These are phyloP conservation scores for Sebastes schlegelii DNA, from an alignment of 2,113 vertebrate species.

Conservation along the genomic window DNA sequence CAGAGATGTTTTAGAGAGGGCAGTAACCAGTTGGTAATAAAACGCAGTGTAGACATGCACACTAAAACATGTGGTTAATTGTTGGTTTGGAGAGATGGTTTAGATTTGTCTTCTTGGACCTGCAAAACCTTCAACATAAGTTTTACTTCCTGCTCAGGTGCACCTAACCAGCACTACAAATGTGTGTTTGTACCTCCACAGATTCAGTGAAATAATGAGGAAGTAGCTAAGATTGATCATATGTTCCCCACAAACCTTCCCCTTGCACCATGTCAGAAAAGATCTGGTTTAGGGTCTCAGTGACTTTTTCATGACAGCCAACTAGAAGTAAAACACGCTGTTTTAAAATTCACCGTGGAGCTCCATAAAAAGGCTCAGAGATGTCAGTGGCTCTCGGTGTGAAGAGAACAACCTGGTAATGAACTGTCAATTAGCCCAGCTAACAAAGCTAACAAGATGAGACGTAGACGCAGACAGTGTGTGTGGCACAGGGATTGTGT, in stretches of 20 bases:
- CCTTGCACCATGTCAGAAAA: background rate
- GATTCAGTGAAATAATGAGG: background rate
- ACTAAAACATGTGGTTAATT: too few relatives aligned
- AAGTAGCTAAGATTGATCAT: background rate
- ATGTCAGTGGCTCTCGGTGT: slow-evolving; percentile 39
- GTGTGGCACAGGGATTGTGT: background rate
- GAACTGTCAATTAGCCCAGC: slow-evolving; percentile 72
- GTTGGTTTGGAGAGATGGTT: too few relatives aligned
- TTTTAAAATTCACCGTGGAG: slow-evolving; percentile 35
- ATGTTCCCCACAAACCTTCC: background rate
- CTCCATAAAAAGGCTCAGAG: slow-evolving; percentile 17
- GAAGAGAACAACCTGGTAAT: slow-evolving; percentile 64
- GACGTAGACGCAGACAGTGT: slow-evolving; percentile 12
- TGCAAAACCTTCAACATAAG: background rate
- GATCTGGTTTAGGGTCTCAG: background rate
- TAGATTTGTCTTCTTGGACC: background rate
- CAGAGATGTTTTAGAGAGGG: too few relatives aligned
- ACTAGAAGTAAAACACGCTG: slow-evolving; percentile 21
- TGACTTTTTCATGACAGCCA: background rate
- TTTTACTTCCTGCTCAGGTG: background rate
- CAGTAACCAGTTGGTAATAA: too few relatives aligned
- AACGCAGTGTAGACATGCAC: too few relatives aligned
- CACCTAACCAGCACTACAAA: background rate
- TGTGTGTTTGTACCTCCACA: background rate
- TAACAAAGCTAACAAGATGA: slow-evolving; percentile 60